Evolutionary conservation across 2,113 vertebrate genomes (phyloP).

Genomic region (Pipa parva): DNA sequence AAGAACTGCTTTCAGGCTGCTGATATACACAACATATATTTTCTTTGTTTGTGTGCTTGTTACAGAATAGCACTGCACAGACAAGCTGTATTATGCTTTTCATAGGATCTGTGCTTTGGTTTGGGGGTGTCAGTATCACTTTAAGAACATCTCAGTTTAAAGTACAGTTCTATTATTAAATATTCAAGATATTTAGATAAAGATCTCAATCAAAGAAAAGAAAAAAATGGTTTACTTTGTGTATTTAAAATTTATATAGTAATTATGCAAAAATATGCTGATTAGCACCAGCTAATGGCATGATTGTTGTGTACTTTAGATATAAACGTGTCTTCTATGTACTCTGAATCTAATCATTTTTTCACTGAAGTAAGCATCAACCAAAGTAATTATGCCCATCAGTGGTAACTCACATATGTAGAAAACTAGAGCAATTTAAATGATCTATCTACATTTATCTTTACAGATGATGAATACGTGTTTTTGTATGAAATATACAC

Average conservation of each 20-base stretch:
- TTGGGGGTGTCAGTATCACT: no score
- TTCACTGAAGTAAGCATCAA: conserved; percentile 7
- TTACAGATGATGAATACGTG: no score
- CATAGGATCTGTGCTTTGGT: no score
- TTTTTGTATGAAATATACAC: no score
- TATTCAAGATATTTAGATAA: background rate
- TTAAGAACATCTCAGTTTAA: no score
- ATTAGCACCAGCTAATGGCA: background rate
- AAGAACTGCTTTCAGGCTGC: no score
- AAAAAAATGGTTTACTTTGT: background rate
- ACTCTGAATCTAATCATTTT: conserved; percentile 7
- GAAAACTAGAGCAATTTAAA: background rate
- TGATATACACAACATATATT: no score
- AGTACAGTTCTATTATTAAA: no score
- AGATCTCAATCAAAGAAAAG: background rate
- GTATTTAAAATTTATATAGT: background rate
- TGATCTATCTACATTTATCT: no score
- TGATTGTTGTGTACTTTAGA: background rate
- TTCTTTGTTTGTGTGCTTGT: no score
- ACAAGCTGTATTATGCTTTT: no score
- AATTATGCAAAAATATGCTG: conserved; percentile 17
- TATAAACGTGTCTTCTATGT: background rate
- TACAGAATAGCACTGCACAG: no score
- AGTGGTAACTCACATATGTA: background rate
- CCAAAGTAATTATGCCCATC: background rate